Evolutionary conservation across 1,140 invertebrate species (phyloP).

Genomic region (Teleogryllus occipitalis): DNA sequence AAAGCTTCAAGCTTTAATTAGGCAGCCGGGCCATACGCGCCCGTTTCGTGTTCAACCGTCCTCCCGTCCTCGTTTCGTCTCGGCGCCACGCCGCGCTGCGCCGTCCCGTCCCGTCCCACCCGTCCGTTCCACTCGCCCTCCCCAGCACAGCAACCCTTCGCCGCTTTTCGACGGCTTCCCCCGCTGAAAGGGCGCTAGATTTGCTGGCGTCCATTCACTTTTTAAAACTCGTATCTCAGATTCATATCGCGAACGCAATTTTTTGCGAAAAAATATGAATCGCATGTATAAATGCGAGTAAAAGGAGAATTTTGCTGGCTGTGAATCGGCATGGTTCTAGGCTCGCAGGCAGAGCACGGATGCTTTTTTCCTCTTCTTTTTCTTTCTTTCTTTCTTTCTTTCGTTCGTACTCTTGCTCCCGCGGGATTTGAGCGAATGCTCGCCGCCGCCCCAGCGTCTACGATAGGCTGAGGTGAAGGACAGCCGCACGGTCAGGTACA

Average conservation of each 20-base stretch:
- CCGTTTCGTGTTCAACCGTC: no score
- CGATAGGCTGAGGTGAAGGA: no score
- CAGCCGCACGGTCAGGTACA: no score
- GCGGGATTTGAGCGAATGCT: no score
- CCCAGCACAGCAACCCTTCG: not conserved
- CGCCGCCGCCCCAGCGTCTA: no score
- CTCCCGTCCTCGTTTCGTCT: no score
- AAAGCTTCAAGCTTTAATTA: no score
- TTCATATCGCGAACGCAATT: conserved; percentile 4
- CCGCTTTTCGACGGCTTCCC: not conserved
- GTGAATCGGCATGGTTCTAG: not conserved
- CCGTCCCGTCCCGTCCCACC: no score
- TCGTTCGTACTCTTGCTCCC: no score
- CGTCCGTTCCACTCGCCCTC: no score
- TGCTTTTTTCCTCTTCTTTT: not conserved
- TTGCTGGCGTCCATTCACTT: not conserved
- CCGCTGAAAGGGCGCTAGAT: not conserved
- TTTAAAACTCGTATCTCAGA: not conserved
- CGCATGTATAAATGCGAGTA: not conserved
- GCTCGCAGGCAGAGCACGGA: not conserved
- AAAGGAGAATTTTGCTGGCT: not conserved
- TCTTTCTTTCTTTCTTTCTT: not conserved
- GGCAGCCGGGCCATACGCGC: no score
- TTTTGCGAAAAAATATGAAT: not conserved
- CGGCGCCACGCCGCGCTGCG: no score